Base-by-base conservation (phyloP, 2,888 invertebrate species). In the Pinctada fucata region DNA sequence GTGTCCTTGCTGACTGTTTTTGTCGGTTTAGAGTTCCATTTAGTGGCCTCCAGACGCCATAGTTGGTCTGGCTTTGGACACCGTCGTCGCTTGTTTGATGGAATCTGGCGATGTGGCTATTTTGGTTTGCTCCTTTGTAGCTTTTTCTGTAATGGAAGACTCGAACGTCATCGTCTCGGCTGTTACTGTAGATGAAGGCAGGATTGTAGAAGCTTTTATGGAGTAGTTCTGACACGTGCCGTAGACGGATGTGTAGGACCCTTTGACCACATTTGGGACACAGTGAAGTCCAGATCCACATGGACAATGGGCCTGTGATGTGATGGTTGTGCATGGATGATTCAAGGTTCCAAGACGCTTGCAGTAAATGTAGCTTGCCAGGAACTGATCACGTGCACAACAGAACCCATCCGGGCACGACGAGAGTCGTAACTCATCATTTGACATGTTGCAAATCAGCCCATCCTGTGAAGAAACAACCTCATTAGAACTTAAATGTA, bases 321-420 rank as follows among this genome's bases (percentile, higher is more conserved):
- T 52, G 8, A 65, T 16, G 1, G 82, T 83, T 48, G 81, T 79
- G 74, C 85, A 85, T 65, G 74, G 73, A 10, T 81, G 79, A 45
- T 71, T 65, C 2, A 6, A 10, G 3, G 51, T 31, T 2, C 84
- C 83, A 48, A 82, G 76, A 51, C 69, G 76, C 66, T 80, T 82
- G 79, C 85, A 85, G 82, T 83, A 85, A 49, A 84, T 80, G 48
- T 79, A 82, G 16, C 78, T 68, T 3, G 85, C 81, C 13, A 84
- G 73, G 72, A 85, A 85, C 73, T 85, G 83, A 75, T 85, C 85
- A 31, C 83, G 67, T 3, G 82, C 83, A 67, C 85, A 85, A 70
- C 85, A 85, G 72, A 82, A 85, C 4, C 83, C 83, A 3, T 49
- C 4, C 2, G 83, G 84, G 47, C 85, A 85, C 0, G 67, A 74